A percentile compares a stretch with the other conserved stretches of the same genome.
Evolutionary conservation across 2,888 invertebrate species (phyloP).

Genomic region (Caradrina clavipalpis): DNA sequence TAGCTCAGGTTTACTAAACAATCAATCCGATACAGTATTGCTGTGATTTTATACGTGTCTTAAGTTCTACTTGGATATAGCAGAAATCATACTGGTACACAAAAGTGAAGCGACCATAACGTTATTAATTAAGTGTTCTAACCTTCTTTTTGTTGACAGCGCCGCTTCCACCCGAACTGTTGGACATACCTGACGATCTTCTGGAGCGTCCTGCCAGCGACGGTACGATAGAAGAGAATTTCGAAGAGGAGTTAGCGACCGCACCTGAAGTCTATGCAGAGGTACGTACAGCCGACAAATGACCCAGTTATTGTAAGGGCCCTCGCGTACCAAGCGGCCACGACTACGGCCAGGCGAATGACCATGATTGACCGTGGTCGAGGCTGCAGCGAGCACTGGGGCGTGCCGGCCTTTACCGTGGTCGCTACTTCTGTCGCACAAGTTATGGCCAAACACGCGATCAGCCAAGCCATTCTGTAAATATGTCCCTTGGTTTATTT

Average conservation of each 20-base stretch:
- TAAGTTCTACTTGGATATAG: not conserved
- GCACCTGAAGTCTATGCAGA: constrained; percentile 89
- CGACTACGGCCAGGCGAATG: too few species aligned
- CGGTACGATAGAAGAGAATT: constrained; percentile 97
- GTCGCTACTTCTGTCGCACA: too few species aligned
- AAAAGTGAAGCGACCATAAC: too few species aligned
- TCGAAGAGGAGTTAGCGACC: constrained; percentile 96
- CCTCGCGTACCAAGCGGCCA: too few species aligned
- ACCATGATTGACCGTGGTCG: too few species aligned
- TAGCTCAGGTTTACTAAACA: constrained; percentile 1
- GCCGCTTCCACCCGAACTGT: constrained; percentile 82
- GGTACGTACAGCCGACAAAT: constrained; percentile 65
- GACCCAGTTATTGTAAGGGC: not conserved
- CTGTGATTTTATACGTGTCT: not conserved
- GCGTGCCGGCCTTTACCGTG: too few species aligned
- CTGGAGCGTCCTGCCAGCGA: constrained; percentile 93
- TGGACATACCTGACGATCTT: constrained; percentile 79
- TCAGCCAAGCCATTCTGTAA: too few species aligned
- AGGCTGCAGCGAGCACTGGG: too few species aligned
- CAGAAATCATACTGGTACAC: too few species aligned
- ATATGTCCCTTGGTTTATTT: too few species aligned
- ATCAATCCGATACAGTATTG: constrained; percentile 6
- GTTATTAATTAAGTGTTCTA: not conserved
- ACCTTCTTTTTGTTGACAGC: constrained; percentile 69
- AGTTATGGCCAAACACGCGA: too few species aligned